Evolutionary conservation across 2,888 invertebrate genomes (phyloP).

Genomic region (Abrostola tripartita): DNA sequence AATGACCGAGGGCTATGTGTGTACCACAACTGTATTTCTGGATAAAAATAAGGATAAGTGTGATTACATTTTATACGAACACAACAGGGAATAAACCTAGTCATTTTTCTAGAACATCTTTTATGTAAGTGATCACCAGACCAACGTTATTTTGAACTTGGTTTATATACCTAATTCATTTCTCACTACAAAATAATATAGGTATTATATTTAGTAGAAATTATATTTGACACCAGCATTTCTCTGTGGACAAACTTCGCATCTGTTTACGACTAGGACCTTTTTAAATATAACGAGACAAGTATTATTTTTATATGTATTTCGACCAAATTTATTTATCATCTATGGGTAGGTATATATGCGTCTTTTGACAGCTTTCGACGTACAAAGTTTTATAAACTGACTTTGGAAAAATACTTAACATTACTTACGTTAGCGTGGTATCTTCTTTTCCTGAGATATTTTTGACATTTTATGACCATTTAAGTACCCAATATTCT

Average conservation of each 20-base stretch:
- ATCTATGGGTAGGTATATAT: conserved; percentile 3
- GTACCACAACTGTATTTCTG: no score
- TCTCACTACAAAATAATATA: no score
- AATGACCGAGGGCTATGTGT: no score
- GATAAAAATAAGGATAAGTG: no score
- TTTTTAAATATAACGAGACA: conserved; percentile 24
- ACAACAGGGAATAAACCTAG: no score
- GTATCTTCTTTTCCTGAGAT: not conserved
- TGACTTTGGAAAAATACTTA: not conserved
- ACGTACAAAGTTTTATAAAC: not conserved
- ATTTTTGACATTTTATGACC: conserved; percentile 51
- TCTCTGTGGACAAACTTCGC: conserved; percentile 16
- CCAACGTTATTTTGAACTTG: no score
- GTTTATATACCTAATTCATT: no score
- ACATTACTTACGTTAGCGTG: no score
- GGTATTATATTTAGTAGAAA: no score
- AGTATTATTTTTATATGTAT: conserved; percentile 20
- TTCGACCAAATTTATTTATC: conserved; percentile 12
- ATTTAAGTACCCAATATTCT: conserved; percentile 49
- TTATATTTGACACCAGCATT: conserved; percentile 10
- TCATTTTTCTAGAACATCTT: no score
- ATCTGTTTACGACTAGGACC: conserved; percentile 20
- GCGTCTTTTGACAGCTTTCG: not conserved
- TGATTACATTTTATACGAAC: no score
- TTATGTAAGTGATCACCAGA: no score